Conservation (phyloP, 1,140 invertebrate species). For the Drosophila nebulosa region DNA sequence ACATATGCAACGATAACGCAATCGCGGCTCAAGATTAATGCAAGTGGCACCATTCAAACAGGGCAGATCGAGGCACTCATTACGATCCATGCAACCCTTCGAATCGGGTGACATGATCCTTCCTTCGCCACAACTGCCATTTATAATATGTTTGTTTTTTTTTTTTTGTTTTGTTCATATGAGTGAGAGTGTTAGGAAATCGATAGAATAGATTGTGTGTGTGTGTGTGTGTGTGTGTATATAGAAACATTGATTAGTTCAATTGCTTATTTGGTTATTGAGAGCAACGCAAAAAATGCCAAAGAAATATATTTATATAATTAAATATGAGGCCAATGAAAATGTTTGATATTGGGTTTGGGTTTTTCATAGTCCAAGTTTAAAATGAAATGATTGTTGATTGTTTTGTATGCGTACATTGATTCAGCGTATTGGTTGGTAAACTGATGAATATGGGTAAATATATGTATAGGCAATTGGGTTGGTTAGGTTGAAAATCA, state of each 20-base stretch:
- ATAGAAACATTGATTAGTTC: constrained; percentile 27
- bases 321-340: constrained; percentile 31
- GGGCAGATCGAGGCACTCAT: constrained; percentile 95
- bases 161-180: not conserved
- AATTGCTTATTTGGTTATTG: constrained; percentile 18
- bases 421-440: not conserved
- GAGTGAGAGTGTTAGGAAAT: not conserved
- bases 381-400: not conserved
- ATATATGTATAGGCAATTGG: too few species aligned
- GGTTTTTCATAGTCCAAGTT: not conserved
- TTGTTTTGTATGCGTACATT: not conserved
- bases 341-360: constrained; percentile 3
- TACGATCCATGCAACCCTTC: constrained; percentile 95
- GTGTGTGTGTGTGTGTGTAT: too few species aligned
- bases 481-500: too few species aligned
- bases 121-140: constrained; percentile 93
- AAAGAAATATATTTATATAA: constrained; percentile 25
- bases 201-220: too few species aligned
- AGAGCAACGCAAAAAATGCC: constrained; percentile 36
- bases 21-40: constrained; percentile 92
- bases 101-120: constrained; percentile 92
- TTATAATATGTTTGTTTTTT: not conserved
- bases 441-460: not conserved
- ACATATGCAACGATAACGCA: constrained; percentile 92
- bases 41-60: constrained; percentile 95